Conservation (phyloP, 2,888 invertebrate genomes). For the Odontocolon sp. region DNA sequence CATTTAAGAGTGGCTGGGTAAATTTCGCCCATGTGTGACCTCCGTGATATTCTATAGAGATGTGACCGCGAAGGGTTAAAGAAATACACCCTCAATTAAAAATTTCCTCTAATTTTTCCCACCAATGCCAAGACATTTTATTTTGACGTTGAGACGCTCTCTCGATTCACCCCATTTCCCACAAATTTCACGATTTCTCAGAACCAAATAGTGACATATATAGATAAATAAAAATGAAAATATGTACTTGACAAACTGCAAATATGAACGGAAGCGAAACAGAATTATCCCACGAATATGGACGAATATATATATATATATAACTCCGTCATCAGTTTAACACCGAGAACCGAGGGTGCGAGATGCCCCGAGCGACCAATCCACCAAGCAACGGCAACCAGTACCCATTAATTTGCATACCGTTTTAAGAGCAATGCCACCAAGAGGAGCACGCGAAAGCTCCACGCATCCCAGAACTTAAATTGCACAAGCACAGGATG, state of each 20-base stretch:
- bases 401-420: constrained; percentile 50
- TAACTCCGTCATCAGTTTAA: constrained; percentile 30
- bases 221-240: background rate
- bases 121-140: too few species aligned
- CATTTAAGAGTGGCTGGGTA: too few species aligned
- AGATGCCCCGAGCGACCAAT: constrained; percentile 20
- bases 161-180: too few species aligned
- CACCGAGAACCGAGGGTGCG: constrained; percentile 7
- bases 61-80: too few species aligned
- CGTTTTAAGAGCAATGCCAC: constrained; percentile 36
- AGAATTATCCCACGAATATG: constrained; percentile 12
- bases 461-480: constrained; percentile 6
- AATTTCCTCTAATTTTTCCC: too few species aligned
- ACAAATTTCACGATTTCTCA: too few species aligned
- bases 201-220: constrained; percentile 6
- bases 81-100: too few species aligned
- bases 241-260: background rate
- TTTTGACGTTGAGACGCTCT: too few species aligned
- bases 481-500: constrained; percentile 13
- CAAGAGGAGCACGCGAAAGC: background rate
- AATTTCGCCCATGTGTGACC: too few species aligned
- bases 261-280: background rate
- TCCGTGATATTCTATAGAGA: too few species aligned
- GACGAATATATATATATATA: constrained; percentile 4
- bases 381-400: constrained; percentile 7